Base-by-base conservation (phyloP, 2,113 vertebrate species). In the Spea bombifrons region DNA sequence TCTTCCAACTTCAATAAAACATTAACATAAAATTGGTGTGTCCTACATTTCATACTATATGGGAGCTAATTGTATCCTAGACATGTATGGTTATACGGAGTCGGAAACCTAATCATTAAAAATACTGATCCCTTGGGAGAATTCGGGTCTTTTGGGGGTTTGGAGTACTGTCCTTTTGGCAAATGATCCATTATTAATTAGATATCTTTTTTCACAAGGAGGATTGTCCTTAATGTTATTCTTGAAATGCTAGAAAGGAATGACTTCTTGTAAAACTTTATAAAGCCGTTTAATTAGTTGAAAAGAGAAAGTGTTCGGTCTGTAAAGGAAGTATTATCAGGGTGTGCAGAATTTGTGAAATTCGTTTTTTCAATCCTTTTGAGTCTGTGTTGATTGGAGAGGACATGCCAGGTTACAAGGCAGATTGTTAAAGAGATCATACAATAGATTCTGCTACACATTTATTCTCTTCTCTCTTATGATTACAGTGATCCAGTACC, bases 11-110 rank as follows among this genome's bases (percentile, higher is more conserved):
- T 69, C 30, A 64, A 17, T 64, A 30, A 30, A 30, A 30, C 30
- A 30, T 30, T 30, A 30, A 16, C 61, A 70, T 43, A 61, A 48
- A 76, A 59, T 5, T 50, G 7, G 16, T 68, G 13, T 68, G 75
- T 59, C 66, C 75, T 59, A 59, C 15, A 76, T 70, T 69, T 10
- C 55, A 9, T 10, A 16, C 44, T 15, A 47, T 30, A 57, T 45
- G 16, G 52, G 9, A n/a, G 8, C 15, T 69, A 13, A 69, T 70
- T 69, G 4, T 59, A 64, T 17, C 13, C 44, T 17, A 48, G 5
- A 59, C 47, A 12, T 49, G 16, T 8, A 61, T 16, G 48, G 3
- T 45, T 45, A 50, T 67, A 67, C 17, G 5, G 16, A 43, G 53
- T 13, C 7, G 52, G 3, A 53, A n/a, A 50, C 47, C 7, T 44